A percentile compares a stretch with the other conserved stretches of the same genome.
Evolutionary conservation across 1,140 invertebrate species (phyloP).

Genomic region (Luehdorfia chinensis): DNA sequence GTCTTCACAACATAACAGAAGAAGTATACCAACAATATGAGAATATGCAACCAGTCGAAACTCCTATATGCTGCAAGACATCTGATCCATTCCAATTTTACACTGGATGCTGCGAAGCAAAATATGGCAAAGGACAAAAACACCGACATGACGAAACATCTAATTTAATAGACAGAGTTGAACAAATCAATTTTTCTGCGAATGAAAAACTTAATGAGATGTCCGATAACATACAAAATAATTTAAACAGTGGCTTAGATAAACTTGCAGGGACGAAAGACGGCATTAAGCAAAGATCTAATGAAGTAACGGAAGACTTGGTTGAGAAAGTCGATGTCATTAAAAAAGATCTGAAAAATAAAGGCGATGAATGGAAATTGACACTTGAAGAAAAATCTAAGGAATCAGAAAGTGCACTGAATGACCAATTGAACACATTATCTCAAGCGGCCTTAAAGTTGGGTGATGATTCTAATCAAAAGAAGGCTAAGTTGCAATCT

Average conservation of each 20-base stretch:
- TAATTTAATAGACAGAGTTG: slow-evolving; percentile 56
- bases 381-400: slow-evolving; percentile 31
- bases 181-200: slow-evolving; percentile 53
- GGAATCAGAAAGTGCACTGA: slow-evolving; percentile 29
- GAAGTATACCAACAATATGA: slow-evolving; percentile 65
- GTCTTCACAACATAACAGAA: slow-evolving; percentile 44
- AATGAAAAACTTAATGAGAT: slow-evolving; percentile 55
- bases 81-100: slow-evolving; percentile 58
- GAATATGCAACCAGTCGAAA: slow-evolving; percentile 66
- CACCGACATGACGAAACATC: slow-evolving; percentile 67
- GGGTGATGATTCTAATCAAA: slow-evolving; percentile 33
- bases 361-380: slow-evolving; percentile 39
- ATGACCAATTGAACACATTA: slow-evolving; percentile 34
- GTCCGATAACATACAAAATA: slow-evolving; percentile 34
- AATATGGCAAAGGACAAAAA: slow-evolving; percentile 51
- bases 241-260: slow-evolving; percentile 41
- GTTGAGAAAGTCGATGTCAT: slow-evolving; percentile 37
- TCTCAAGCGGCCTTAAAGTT: slow-evolving; percentile 32
- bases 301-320: slow-evolving; percentile 41
- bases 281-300: slow-evolving; percentile 42
- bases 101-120: slow-evolving; percentile 55
- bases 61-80: slow-evolving; percentile 37
- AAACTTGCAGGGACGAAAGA: slow-evolving; percentile 54
- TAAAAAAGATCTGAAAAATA: slow-evolving; percentile 44
- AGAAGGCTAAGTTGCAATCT: slow-evolving; percentile 32